Evolutionary conservation across 2,888 invertebrate genomes (phyloP).

Genomic region (Tipula helvola): DNA sequence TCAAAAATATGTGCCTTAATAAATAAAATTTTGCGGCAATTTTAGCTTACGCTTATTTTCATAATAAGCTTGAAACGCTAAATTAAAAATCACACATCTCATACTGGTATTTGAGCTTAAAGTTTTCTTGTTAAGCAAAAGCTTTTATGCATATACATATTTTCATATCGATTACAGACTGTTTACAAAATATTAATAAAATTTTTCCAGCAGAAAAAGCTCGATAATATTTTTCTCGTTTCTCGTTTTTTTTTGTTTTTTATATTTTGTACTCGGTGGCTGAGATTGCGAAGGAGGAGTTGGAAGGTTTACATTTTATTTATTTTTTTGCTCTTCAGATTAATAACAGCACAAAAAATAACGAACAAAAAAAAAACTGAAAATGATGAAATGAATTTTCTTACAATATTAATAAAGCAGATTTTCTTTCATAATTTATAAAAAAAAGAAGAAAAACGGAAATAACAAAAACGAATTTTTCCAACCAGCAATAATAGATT

Average conservation of each 20-base stretch:
- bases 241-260: not conserved
- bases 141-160: not conserved
- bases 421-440: not conserved
- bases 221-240: not conserved
- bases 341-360: not conserved
- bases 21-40: no score
- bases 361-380: not conserved
- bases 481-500: not conserved
- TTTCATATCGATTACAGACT: not conserved
- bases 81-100: not conserved
- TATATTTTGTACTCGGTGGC: not conserved
- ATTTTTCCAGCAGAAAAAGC: not conserved
- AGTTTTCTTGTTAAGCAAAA: not conserved
- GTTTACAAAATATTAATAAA: not conserved
- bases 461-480: not conserved
- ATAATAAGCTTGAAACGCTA: not conserved
- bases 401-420: not conserved
- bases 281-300: not conserved
- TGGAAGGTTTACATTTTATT: not conserved
- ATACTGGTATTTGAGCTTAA: not conserved
- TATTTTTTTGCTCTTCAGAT: not conserved
- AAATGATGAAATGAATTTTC: not conserved
- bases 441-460: not conserved
- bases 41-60: not conserved
- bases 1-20: no score